These are phyloP conservation scores for Platycheirus rosarum DNA, from an alignment of 2,888 invertebrate species.

Conservation along the genomic window DNA sequence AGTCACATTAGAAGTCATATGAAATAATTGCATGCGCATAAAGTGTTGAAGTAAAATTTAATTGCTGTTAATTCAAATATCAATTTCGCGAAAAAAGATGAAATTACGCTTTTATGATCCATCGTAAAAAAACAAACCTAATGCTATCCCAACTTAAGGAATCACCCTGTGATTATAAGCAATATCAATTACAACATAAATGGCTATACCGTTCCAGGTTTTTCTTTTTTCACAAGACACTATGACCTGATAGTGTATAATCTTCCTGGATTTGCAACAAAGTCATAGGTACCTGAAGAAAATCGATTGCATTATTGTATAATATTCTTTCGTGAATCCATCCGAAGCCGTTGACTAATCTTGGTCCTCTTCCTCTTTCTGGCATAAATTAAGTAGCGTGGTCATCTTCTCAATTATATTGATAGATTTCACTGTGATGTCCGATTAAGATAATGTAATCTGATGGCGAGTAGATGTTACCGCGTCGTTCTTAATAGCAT, in stretches of 20 bases:
- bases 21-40: not conserved
- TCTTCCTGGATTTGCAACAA: not conserved
- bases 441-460: constrained; percentile 59
- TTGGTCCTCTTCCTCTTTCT: constrained; percentile 27
- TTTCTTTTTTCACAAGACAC: not conserved
- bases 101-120: too few relatives aligned
- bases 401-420: constrained; percentile 56
- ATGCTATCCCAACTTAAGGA: too few relatives aligned
- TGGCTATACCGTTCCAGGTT: constrained; percentile 5
- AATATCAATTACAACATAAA: constrained; percentile 33
- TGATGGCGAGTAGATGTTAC: constrained; percentile 37
- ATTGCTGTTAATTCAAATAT: too few relatives aligned
- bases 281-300: constrained; percentile 26
- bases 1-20: not conserved
- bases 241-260: constrained; percentile 10
- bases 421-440: constrained; percentile 65
- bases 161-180: constrained; percentile 10
- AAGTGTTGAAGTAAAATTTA: too few relatives aligned
- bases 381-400: constrained; percentile 45
- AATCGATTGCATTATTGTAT: constrained; percentile 17
- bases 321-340: constrained; percentile 23
- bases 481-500: constrained; percentile 21
- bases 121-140: too few relatives aligned
- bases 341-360: constrained; percentile 35
- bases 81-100: too few relatives aligned